Base-by-base conservation (phyloP, 2,888 invertebrate species). In the Caenorhabditis wallacei region DNA sequence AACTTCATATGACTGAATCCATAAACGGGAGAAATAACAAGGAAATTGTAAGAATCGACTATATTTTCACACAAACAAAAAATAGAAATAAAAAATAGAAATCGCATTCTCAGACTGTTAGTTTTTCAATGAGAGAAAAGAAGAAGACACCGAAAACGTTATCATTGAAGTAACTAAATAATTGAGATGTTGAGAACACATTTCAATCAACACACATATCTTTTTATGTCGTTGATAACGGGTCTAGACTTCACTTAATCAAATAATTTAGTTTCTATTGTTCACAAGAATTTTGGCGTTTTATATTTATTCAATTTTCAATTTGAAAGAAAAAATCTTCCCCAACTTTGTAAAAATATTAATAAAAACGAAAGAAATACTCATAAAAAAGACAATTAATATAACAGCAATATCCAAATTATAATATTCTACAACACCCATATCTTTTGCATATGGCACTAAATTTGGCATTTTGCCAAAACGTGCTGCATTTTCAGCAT, bases 1-100 rank as follows among this genome's bases (percentile, higher is more conserved):
- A 76, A 82, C 18, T 82, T 85, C 69, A 79, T 78, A 54, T 85
- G 85, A 40, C 82, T 82, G 24, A 74, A 82, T 7, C 72, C 80
- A 64, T 76, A 82, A 1, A 75, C 75, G 0, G 82, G 80, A 13
- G 75, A 71, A 30, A 82, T 82, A 22, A 85, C 70, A 5, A 85
- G 54, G 37, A 68, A 80, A 30, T 85, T 85, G 48, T 70, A 79
- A n/a, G 78, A 20, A 20, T 59, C 0, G 1, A 43, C 43, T 13
- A 3, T 4, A 22, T 16, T 43, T 24, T 11, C 43, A 13, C 1
- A n/a, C 10, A 40, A 10, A 68, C 56, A 37, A 8, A 69, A n/a
- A 35, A 54, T 10, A 2, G 40, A 2, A 61, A 61, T 2, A 54
- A 18, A 2, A 1, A 69, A 8, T 20, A 69, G 2, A 16, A 26